A percentile compares a stretch with the other conserved stretches of the same genome.
These are phyloP conservation scores for Cetonia aurata DNA, from an alignment of 2,888 invertebrate genomes.

Conservation along the genomic window DNA sequence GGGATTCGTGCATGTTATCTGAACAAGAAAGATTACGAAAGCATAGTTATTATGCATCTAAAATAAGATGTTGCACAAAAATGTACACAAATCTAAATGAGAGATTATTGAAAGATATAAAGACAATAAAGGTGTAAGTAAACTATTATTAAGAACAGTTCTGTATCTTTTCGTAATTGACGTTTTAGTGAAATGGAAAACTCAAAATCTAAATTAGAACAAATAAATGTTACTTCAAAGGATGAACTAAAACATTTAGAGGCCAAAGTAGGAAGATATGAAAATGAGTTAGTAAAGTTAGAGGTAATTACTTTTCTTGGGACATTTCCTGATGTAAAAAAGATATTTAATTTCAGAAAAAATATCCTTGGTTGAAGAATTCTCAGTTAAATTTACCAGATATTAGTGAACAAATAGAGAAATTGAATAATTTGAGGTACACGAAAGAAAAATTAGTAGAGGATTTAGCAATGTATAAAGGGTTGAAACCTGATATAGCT, in stretches of 20 bases:
- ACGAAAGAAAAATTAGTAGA: constrained; percentile 57
- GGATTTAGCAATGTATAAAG: constrained; percentile 58
- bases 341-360: constrained; percentile 51
- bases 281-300: constrained; percentile 58
- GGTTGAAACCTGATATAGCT: constrained; percentile 60
- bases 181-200: constrained; percentile 50
- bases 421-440: constrained; percentile 54
- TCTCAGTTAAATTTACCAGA: constrained; percentile 57
- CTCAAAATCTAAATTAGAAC: constrained; percentile 48
- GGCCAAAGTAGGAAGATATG: constrained; percentile 58
- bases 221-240: constrained; percentile 44
- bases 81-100: constrained; percentile 57
- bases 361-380: constrained; percentile 59
- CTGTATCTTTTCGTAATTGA: not conserved
- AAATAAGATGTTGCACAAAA: constrained; percentile 57
- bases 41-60: constrained; percentile 55
- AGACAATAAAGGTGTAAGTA: constrained; percentile 54
- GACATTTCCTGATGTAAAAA: not conserved
- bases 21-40: constrained; percentile 55
- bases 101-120: constrained; percentile 56
- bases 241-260: constrained; percentile 54
- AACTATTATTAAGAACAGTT: not conserved
- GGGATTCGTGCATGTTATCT: constrained; percentile 47
- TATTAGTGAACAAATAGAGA: constrained; percentile 58
- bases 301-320: constrained; percentile 54